Evolutionary conservation across 2,888 invertebrate genomes (phyloP).

Genomic region (Thalpophila matura): DNA sequence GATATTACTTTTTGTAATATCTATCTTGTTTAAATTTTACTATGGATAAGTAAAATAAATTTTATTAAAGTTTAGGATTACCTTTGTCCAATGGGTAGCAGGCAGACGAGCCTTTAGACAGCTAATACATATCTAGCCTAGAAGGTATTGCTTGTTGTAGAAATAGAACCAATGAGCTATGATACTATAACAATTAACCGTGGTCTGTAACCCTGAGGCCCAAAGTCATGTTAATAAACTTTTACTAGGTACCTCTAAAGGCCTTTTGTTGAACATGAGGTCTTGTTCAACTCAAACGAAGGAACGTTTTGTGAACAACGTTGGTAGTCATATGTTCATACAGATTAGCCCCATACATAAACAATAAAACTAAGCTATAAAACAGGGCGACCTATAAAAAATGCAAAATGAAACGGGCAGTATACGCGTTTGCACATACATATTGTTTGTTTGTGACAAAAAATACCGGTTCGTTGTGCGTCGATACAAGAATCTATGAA

Average conservation of each 20-base stretch:
- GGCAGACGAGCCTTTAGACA: background rate
- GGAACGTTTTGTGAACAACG: conserved; percentile 3
- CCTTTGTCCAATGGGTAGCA: conserved; percentile 14
- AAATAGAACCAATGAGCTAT: conserved; percentile 8
- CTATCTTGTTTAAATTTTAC: background rate
- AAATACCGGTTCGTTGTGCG: conserved; percentile 26
- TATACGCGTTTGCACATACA: conserved; percentile 44
- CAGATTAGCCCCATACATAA: conserved; percentile 39
- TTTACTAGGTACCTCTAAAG: background rate
- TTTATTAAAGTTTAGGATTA: conserved; percentile 5
- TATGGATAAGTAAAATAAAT: conserved; percentile 4
- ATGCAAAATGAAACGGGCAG: conserved; percentile 51
- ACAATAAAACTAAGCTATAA: conserved; percentile 43
- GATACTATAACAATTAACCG: background rate
- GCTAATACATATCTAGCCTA: background rate
- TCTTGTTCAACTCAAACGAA: conserved; percentile 23
- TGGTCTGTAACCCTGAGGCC: background rate
- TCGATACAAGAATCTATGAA: conserved; percentile 47
- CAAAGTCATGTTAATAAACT: conserved; percentile 1
- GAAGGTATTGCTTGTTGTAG: background rate
- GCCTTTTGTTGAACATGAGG: conserved; percentile 11
- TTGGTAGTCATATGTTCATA: conserved; percentile 13
- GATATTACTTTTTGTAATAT: conserved; percentile 24
- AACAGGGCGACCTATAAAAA: conserved; percentile 45
- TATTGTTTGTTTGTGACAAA: conserved; percentile 50